These are phyloP conservation scores for Oenanthe oenanthe DNA, from an alignment of 2,113 vertebrate genomes.

Conservation along the genomic window DNA sequence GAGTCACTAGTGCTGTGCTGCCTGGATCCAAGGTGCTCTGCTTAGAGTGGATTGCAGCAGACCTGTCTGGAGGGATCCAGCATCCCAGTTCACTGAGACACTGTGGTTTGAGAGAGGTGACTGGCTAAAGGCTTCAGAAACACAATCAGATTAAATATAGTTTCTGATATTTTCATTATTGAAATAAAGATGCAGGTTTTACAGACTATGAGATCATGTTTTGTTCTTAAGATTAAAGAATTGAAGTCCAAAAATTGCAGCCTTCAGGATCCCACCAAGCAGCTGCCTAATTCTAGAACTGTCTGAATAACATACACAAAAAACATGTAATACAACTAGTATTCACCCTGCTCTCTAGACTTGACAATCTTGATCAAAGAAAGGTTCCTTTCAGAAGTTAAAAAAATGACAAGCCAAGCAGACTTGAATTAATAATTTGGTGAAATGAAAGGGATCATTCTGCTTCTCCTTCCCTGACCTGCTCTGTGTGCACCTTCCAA, in stretches of 20 bases:
- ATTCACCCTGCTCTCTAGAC: background rate
- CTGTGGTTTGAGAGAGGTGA: background rate
- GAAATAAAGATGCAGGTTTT: background rate
- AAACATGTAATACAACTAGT: background rate
- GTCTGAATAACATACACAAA: background rate
- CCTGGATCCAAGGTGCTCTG: background rate
- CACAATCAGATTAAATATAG: background rate
- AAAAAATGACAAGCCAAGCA: background rate
- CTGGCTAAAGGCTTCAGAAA: background rate
- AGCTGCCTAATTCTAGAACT: background rate
- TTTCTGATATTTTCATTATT: background rate
- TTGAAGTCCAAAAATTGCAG: background rate
- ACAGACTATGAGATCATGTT: background rate
- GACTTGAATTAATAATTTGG: background rate
- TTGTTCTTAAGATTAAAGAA: background rate
- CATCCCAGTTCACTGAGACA: background rate
- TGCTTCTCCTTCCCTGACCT: background rate
- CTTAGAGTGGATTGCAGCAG: background rate
- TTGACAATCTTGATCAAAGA: background rate
- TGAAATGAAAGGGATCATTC: background rate
- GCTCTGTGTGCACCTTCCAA: background rate
- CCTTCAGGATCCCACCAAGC: background rate
- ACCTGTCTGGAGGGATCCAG: background rate
- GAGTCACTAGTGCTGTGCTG: background rate
- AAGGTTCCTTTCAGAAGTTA: background rate